Base-by-base conservation (phyloP, 2,888 invertebrate species). In the Agrotis exclamationis region DNA sequence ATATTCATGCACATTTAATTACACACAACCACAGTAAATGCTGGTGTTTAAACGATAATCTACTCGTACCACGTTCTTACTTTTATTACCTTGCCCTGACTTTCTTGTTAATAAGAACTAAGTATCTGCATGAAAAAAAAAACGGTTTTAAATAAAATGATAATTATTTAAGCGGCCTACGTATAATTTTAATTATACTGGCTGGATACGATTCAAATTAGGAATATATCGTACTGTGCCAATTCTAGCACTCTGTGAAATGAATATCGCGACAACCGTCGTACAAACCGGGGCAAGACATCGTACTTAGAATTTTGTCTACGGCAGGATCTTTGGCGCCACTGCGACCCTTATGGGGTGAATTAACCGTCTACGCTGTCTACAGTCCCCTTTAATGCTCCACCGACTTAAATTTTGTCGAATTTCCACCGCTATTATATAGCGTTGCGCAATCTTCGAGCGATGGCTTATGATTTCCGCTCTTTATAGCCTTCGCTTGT, bases 341-440 rank as follows among this genome's bases (percentile, higher is more conserved):
- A 93, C 76, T 87, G 88, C 93, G 95, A 93, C 96, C 96, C 96
- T 95, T 95, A 95, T 94, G 92, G 94, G 95, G 93, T 92, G 95
- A 95, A 95, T 95, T 95, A 95, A 95, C 94, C 93, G 94, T 94
- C 95, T 93, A 90, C 90, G 88, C 88, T 91, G 91, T 88, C 90
- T 86, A 86, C 89, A 77, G 92, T 93, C 95, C 95, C 96, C 95
- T 95, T 94, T 95, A 96, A 96, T 95, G 94, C 94, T 91, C 89
- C 92, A 91, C 91, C 92, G 93, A 95, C 93, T 96, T 95, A 96
- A 96, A 96, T 95, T 95, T 95, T 93, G 93, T 94, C 93, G 94
- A 96, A 95, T 95, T 96, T 95, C 94, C 90, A 94, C 93, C 86
- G 88, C 92, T 90, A 90, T 93, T 93, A 93, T 93, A 92, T 92